phyloP scores from a whole-genome alignment of 2,113 vertebrate species.

The Sitta europaea region DNA sequence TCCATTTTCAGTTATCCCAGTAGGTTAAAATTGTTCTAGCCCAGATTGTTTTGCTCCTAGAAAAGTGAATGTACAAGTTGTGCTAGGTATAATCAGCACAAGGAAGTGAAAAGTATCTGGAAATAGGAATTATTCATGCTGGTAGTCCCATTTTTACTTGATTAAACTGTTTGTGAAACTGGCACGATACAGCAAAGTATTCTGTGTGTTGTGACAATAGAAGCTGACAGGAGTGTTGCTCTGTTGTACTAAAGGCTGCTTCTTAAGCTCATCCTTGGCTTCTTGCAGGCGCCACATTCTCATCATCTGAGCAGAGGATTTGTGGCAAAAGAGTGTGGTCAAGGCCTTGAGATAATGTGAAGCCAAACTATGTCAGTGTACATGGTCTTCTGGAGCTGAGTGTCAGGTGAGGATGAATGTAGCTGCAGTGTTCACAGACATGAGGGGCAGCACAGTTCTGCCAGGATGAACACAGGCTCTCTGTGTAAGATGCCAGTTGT shows the following conservation, averaged over 20 bases:
- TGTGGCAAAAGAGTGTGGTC: background rate
- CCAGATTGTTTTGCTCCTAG: background rate
- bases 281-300: background rate
- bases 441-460: fast-evolving
- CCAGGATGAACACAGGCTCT: background rate
- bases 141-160: background rate
- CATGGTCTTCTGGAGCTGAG: background rate
- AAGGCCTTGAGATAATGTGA: background rate
- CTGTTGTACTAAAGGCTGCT: background rate
- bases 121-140: background rate
- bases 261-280: background rate
- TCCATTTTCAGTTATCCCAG: background rate
- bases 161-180: background rate
- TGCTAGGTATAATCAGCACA: background rate
- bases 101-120: background rate
- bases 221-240: background rate
- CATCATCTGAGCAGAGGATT: background rate
- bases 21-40: background rate
- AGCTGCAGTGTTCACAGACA: background rate
- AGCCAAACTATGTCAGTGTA: background rate
- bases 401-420: background rate
- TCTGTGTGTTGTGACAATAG: background rate
- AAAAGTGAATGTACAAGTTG: background rate
- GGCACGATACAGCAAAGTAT: background rate
- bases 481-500: background rate